Evolutionary conservation across 2,888 invertebrate genomes (phyloP).

Genomic region (Ethmia dodecea): DNA sequence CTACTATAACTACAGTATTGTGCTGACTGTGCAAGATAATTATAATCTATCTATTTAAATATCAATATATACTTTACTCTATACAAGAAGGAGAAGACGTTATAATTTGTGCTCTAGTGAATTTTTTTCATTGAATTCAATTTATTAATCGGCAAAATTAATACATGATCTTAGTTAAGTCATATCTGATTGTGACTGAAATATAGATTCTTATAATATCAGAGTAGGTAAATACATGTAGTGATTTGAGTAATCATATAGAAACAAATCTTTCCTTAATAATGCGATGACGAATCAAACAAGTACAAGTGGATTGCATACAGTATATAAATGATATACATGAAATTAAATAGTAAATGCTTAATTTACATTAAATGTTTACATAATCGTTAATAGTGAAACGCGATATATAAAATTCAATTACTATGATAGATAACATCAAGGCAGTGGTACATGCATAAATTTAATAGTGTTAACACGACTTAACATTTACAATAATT

Average conservation of each 20-base stretch:
- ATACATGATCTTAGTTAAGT: too few species aligned
- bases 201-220: too few species aligned
- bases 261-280: too few species aligned
- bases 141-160: too few species aligned
- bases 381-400: conserved; percentile 40
- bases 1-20: conserved; percentile 25
- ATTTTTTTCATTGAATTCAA: too few species aligned
- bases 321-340: conserved; percentile 11
- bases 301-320: too few species aligned
- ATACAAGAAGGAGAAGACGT: conserved; percentile 33
- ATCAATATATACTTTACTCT: conserved; percentile 25
- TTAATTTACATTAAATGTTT: conserved; percentile 29
- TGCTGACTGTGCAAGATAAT: conserved; percentile 57
- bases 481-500: conserved; percentile 35
- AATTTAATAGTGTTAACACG: conserved; percentile 39
- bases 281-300: too few species aligned
- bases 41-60: conserved; percentile 20
- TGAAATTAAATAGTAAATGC: conserved; percentile 28
- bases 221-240: too few species aligned
- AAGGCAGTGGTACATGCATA: conserved; percentile 64
- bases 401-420: conserved; percentile 43
- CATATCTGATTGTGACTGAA: too few species aligned
- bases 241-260: too few species aligned
- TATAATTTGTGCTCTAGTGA: conserved; percentile 42
- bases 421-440: conserved; percentile 50